These are phyloP conservation scores for Eucidaris tribuloides DNA, from an alignment of 35 echinoderm and acorn worm genomes.

Conservation along the genomic window DNA sequence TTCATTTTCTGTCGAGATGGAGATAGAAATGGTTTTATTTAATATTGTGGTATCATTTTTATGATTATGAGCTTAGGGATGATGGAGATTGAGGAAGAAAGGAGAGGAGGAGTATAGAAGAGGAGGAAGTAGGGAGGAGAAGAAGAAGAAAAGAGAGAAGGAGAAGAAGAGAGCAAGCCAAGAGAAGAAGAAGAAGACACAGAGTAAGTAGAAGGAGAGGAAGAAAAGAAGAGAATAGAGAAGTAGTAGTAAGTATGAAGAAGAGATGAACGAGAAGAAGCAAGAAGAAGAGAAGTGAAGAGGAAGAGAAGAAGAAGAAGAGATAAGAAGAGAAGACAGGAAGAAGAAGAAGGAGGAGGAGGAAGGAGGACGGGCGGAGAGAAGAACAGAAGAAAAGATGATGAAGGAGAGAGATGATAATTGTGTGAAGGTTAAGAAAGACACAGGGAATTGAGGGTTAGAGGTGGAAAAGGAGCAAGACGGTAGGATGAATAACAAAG, in stretches of 20 bases:
- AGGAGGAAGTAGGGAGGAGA: background rate
- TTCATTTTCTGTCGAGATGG: constrained; percentile 12
- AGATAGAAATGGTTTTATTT: background rate
- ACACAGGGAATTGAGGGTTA: too few species aligned
- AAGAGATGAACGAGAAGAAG: too few species aligned
- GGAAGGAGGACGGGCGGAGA: too few species aligned
- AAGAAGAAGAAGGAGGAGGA: too few species aligned
- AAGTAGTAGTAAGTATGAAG: background rate
- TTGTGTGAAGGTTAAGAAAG: too few species aligned
- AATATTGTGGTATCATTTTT: background rate
- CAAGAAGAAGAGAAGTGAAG: too few species aligned
- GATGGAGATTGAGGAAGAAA: background rate
- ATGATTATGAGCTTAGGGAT: background rate
- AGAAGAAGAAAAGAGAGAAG: background rate
- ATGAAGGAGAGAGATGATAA: too few species aligned
- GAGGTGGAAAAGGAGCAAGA: too few species aligned
- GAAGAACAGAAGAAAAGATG: too few species aligned
- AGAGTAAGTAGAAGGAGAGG: background rate
- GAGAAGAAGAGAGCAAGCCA: background rate
- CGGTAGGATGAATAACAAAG: too few species aligned
- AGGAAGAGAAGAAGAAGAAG: too few species aligned
- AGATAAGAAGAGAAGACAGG: too few species aligned
- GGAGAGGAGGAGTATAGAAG: background rate
- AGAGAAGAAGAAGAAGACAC: background rate
- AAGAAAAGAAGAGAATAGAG: background rate